A percentile compares a stretch with the other conserved stretches of the same genome.
phyloP scores from a whole-genome alignment of 2,888 invertebrate species.

The Epinotia demarniana region DNA sequence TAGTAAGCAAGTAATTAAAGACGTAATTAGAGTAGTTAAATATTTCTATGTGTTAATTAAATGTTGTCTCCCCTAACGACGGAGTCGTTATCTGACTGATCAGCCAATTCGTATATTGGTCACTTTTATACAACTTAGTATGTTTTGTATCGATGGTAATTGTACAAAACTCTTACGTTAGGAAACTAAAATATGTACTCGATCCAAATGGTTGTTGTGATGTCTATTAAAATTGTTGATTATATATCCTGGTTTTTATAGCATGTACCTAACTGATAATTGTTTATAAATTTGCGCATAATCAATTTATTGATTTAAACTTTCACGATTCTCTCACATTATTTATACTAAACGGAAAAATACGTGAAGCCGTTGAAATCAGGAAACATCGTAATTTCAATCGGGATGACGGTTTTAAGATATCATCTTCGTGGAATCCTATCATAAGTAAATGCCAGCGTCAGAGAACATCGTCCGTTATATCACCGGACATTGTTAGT shows the following conservation, averaged over 20 bases:
- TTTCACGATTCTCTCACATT: no score
- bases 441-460: no score
- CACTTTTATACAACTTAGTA: conserved; percentile 61
- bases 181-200: conserved; percentile 60
- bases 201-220: conserved; percentile 84
- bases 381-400: no score
- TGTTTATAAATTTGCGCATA: no score
- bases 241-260: conserved; percentile 51
- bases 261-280: no score
- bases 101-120: conserved; percentile 57
- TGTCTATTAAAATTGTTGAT: conserved; percentile 83
- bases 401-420: no score
- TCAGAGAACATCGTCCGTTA: no score
- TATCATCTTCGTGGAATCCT: no score
- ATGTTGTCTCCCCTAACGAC: conserved; percentile 44
- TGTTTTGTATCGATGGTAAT: conserved; percentile 56
- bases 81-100: conserved; percentile 62
- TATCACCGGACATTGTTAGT: no score
- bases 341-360: no score
- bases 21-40: conserved; percentile 37
- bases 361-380: no score
- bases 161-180: conserved; percentile 50
- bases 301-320: no score
- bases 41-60: conserved; percentile 35
- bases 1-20: conserved; percentile 28